Evolutionary conservation across 2,888 invertebrate genomes (phyloP), one percentile per base, ranked within the genome.

Genomic region (Chironomus tentans): DNA sequence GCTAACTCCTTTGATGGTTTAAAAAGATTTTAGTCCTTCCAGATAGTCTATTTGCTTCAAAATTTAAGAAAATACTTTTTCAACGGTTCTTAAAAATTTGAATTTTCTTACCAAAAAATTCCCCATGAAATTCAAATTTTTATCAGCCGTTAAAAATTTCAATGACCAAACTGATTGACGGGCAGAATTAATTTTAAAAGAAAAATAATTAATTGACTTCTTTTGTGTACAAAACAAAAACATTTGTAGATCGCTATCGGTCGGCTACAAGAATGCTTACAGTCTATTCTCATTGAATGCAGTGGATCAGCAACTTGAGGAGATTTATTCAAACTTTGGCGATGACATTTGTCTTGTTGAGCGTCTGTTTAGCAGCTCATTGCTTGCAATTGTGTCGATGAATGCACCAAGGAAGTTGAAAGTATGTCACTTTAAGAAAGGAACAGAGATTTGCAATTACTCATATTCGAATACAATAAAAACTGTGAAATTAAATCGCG

Each of bases 381-480:
- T 99, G 80, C 95, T 98, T 82, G 97, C 98, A 77, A 90, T 98
- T 80, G 98, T 99, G 79, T 94, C 95, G 79, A 88, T 94, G 80
- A 89, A 93, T 79, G 92, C 96, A 77, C 97, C 98, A 79, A 88
- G 98, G 82, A 94, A 89, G 81, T 79, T 82, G 3, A 83, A 82
- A 80, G 84, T 82, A 77, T 97, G 96, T 85, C 98, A 98, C 86
- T 98, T 97, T 86, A 96, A 95, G 84, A 97, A 95, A 84, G 95
- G 97, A 79, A 95, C 95, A 77, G 98, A 98, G 87, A 98, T 98
- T 82, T 98, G 97, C 86, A 96, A 97, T 85, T 97, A 97, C 86
- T 94, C 93, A 82, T 91, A 91, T 83, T 93, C 96, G 78, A 97
- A 98, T 85, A 95, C 97, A 77, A 97, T 98, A 82, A 87, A 98